A percentile compares a stretch with the other conserved stretches of the same genome.
Conservation (phyloP, 2,113 vertebrate genomes). For the Toxotes jaculatrix region DNA sequence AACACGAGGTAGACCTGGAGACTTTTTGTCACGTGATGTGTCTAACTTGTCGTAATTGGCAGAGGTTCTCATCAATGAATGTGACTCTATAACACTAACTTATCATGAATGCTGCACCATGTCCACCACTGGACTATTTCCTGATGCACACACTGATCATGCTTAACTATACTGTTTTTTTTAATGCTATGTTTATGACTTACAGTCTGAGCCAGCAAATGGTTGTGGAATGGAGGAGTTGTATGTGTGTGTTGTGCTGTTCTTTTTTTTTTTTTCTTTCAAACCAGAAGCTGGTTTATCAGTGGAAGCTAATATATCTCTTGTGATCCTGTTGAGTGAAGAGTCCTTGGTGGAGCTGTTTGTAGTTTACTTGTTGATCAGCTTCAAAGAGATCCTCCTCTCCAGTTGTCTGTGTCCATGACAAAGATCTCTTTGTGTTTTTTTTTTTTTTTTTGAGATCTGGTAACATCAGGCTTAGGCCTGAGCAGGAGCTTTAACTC, state of each 20-base stretch:
- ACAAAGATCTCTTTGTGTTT: slow-evolving; percentile 63
- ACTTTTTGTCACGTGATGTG: background rate
- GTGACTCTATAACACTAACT: slow-evolving; percentile 60
- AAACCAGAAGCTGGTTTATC: slow-evolving; percentile 17
- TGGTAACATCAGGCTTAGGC: slow-evolving; percentile 28
- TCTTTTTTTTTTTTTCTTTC: slow-evolving; percentile 3
- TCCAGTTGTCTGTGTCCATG: slow-evolving; percentile 12
- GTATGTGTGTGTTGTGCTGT: slow-evolving; percentile 1
- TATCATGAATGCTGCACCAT: slow-evolving; percentile 72
- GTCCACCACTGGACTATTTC: slow-evolving; percentile 42
- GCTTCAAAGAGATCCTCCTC: slow-evolving; percentile 29
- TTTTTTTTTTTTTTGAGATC: background rate
- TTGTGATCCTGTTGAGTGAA: slow-evolving; percentile 1
- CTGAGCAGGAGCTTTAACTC: slow-evolving; percentile 56
- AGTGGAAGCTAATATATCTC: background rate
- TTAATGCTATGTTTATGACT: slow-evolving; percentile 22
- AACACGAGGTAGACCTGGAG: slow-evolving; percentile 8
- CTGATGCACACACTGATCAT: slow-evolving; percentile 49
- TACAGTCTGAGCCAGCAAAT: slow-evolving; percentile 47
- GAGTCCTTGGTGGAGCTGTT: slow-evolving; percentile 35
- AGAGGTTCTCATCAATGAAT: slow-evolving; percentile 49
- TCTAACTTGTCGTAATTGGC: slow-evolving; percentile 19
- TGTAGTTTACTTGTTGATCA: slow-evolving; percentile 34
- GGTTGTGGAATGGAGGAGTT: background rate
- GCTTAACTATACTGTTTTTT: slow-evolving; percentile 46